Evolutionary conservation across 2,888 invertebrate species (phyloP).

Genomic region (Ophion obscuratus): DNA sequence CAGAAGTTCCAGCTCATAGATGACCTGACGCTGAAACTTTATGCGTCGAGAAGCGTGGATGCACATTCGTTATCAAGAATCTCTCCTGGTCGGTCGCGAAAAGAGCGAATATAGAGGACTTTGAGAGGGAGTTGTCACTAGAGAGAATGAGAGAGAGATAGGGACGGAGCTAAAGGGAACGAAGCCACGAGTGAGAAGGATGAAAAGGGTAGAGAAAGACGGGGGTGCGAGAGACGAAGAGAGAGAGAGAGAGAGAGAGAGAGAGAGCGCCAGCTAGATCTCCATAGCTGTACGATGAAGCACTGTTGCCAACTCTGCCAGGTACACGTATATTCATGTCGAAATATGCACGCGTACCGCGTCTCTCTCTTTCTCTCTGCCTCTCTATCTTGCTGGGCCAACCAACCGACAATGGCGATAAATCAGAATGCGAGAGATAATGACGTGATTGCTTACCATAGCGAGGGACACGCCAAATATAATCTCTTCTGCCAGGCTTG

Average conservation of each 20-base stretch:
- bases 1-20: constrained; percentile 3
- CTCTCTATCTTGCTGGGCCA: background rate
- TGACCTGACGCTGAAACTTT: constrained; percentile 10
- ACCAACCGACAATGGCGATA: constrained; percentile 18
- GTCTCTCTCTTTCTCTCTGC: background rate
- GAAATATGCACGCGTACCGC: background rate
- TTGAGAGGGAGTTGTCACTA: background rate
- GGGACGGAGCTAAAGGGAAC: background rate
- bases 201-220: no score
- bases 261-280: background rate
- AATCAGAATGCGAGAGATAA: constrained; percentile 16
- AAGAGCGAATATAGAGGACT: background rate
- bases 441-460: constrained; percentile 13
- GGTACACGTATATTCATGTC: background rate
- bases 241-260: no score
- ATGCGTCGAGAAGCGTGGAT: background rate
- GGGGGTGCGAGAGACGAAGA: no score
- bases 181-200: background rate
- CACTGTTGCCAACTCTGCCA: background rate
- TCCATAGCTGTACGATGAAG: background rate
- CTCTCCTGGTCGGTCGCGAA: background rate
- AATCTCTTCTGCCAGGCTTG: background rate
- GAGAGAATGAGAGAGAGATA: background rate
- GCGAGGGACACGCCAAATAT: background rate
- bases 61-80: constrained; percentile 10